Percentiles rank a stretch among this genome's conserved stretches.
phyloP scores from a whole-genome alignment of 2,797 vertebrate species.

The Chloroceryle amazona region DNA sequence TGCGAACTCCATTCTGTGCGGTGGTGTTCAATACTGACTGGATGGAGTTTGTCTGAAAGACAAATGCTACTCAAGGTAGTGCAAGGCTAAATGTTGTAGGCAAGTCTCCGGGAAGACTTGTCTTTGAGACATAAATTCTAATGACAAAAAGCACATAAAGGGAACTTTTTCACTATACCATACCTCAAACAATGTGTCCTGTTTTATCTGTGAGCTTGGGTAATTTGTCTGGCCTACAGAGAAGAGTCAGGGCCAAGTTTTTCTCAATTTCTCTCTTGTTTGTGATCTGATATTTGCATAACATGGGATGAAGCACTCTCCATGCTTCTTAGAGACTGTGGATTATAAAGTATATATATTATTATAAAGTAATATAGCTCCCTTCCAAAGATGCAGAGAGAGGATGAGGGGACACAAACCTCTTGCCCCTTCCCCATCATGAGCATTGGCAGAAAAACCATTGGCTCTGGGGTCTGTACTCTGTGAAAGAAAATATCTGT shows the following conservation, averaged over 20 bases:
- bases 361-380: neutral
- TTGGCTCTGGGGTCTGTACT: neutral
- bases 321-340: neutral
- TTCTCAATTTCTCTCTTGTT: neutral
- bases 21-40: slow-evolving; percentile 33
- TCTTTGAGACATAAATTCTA: slow-evolving; percentile 69
- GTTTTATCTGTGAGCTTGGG: slow-evolving; percentile 24
- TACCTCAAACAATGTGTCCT: slow-evolving; percentile 52
- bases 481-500: neutral
- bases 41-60: slow-evolving; percentile 71
- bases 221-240: slow-evolving; percentile 53
- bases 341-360: neutral
- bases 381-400: neutral
- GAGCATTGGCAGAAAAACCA: neutral
- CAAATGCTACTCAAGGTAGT: slow-evolving; percentile 63
- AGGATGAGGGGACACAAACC: neutral
- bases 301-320: neutral
- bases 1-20: neutral
- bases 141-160: slow-evolving; percentile 64
- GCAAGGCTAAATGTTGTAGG: slow-evolving; percentile 65
- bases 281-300: neutral
- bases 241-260: neutral
- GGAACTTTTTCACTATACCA: slow-evolving; percentile 55
- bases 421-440: fast-evolving
- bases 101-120: slow-evolving; percentile 53